Conservation (phyloP, 1,140 invertebrate species). For the Nasonia vitripennis region DNA sequence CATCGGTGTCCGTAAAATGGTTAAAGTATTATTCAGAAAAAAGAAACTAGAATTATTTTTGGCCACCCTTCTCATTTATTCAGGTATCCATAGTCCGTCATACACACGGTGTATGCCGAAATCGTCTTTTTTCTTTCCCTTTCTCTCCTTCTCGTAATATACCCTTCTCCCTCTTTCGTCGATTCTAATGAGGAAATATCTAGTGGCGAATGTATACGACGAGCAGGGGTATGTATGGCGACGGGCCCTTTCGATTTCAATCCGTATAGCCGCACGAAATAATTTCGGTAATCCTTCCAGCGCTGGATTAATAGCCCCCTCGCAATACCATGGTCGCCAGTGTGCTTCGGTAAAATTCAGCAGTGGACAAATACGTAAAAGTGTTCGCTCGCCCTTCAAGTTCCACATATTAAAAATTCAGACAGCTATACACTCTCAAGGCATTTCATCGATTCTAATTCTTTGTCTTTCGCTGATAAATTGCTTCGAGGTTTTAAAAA, state of each 20-base stretch:
- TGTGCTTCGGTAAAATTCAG: neutral
- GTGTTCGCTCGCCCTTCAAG: neutral
- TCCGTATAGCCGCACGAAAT: slow-evolving; percentile 45
- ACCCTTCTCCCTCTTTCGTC: slow-evolving; percentile 11
- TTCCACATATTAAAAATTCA: slow-evolving; percentile 36
- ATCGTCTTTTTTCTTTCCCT: slow-evolving; percentile 47
- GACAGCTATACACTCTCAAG: neutral
- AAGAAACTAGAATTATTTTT: neutral
- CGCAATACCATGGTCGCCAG: neutral
- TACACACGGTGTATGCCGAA: neutral
- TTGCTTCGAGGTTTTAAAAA: neutral
- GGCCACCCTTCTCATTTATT: slow-evolving; percentile 21
- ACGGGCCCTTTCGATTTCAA: slow-evolving; percentile 44
- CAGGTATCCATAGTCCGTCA: neutral
- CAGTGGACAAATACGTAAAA: slow-evolving; percentile 29
- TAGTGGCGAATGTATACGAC: slow-evolving; percentile 28
- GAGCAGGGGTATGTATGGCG: neutral
- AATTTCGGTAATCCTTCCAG: slow-evolving; percentile 53
- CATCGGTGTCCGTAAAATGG: too few relatives aligned
- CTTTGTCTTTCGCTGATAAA: neutral
- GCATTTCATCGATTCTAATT: neutral
- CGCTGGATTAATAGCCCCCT: slow-evolving; percentile 48
- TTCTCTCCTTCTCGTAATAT: neutral
- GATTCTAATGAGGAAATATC: slow-evolving; percentile 46
- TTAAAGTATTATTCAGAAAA: too few relatives aligned